phyloP scores from a whole-genome alignment of 2,888 invertebrate genomes.

The Synergus laeviventris region DNA sequence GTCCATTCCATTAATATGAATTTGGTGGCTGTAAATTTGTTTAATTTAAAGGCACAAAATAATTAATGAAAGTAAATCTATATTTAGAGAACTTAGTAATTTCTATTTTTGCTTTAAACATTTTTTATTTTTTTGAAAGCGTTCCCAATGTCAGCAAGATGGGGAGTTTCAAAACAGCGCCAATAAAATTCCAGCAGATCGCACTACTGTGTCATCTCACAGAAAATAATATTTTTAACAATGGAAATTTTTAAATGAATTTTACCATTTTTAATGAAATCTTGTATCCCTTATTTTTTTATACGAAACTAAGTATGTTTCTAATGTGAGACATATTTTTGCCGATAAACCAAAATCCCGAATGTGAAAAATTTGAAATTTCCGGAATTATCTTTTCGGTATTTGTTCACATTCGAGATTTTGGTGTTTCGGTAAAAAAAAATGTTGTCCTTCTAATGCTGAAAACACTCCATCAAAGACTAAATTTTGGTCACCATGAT shows the following conservation, averaged over 20 bases:
- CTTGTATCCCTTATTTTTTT: neutral
- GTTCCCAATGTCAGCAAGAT: neutral
- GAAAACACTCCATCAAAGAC: neutral
- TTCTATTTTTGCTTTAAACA: neutral
- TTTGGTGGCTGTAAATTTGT: too few relatives aligned
- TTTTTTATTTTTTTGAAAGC: neutral
- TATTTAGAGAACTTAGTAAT: too few relatives aligned
- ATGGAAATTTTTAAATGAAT: neutral
- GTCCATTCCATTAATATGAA: too few relatives aligned
- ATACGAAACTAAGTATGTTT: neutral
- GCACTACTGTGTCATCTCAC: conserved; percentile 56
- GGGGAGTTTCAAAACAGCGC: conserved; percentile 13
- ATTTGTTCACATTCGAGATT: too few relatives aligned
- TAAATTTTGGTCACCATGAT: neutral
- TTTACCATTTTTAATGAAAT: neutral
- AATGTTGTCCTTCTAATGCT: neutral
- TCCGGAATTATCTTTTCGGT: too few relatives aligned
- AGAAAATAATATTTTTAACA: neutral
- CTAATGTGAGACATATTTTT: too few relatives aligned
- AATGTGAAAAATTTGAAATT: too few relatives aligned
- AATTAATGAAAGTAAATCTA: too few relatives aligned
- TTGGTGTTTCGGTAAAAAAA: too few relatives aligned
- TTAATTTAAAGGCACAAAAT: too few relatives aligned
- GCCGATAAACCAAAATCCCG: too few relatives aligned
- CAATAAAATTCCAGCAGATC: conserved; percentile 70